Conservation (phyloP, 2,797 vertebrate species). For the Lepilemur ruficaudatus region DNA sequence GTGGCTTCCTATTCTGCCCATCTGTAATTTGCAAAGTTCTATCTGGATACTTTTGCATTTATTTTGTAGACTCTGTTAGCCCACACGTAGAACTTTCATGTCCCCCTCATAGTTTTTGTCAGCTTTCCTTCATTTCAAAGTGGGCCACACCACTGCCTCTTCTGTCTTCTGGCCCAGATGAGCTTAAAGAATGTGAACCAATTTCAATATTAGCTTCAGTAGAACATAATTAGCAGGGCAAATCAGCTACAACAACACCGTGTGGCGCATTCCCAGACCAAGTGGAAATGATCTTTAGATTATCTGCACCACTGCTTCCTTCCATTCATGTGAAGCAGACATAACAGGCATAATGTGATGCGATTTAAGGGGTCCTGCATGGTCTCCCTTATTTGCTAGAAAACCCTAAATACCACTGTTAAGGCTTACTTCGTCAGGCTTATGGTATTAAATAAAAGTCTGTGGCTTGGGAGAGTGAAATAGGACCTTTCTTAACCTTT, state of each 20-base stretch:
- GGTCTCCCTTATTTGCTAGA: conserved; percentile 27
- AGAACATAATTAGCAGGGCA: conserved; percentile 73
- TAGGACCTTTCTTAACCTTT: conserved; percentile 7
- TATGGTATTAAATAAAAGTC: not conserved
- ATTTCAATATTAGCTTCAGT: conserved; percentile 69
- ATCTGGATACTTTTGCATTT: conserved; percentile 27
- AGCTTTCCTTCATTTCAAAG: conserved; percentile 53
- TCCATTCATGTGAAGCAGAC: conserved; percentile 54
- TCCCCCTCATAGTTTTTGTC: not conserved
- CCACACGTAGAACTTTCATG: not conserved
- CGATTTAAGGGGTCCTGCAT: conserved; percentile 59
- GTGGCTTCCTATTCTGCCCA: not conserved
- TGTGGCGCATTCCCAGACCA: conserved; percentile 66
- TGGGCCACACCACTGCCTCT: conserved; percentile 2
- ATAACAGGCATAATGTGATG: conserved; percentile 47
- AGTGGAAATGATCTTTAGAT: conserved; percentile 75
- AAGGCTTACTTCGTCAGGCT: conserved; percentile 38
- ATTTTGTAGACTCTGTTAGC: not conserved
- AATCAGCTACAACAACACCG: conserved; percentile 66
- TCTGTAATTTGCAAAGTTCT: conserved; percentile 22
- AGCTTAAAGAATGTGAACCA: conserved; percentile 60
- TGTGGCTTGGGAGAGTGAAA: not conserved
- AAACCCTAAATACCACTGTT: not conserved
- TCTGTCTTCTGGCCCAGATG: conserved; percentile 40
- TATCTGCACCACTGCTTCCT: conserved; percentile 60